A percentile compares a stretch with the other conserved stretches of the same genome.
Conservation (phyloP, 1,140 invertebrate genomes). For the Trachymyrmex cornetzi region DNA sequence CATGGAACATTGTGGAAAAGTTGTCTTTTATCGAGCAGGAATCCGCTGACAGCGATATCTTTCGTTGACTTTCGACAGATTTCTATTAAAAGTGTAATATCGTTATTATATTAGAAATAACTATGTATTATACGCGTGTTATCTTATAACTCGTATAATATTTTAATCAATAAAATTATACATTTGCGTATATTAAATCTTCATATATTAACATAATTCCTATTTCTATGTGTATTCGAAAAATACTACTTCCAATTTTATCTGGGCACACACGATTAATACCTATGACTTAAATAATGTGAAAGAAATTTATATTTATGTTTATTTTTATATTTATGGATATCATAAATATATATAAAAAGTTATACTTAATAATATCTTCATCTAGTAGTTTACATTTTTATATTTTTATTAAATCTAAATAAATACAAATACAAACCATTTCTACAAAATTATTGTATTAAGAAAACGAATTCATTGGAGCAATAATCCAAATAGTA, state of each 20-base stretch:
- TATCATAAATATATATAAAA: not conserved
- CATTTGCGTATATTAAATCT: not conserved
- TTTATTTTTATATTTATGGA: not conserved
- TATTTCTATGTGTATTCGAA: not conserved
- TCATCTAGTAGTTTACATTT: not conserved
- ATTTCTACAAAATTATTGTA: not conserved
- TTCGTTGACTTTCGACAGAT: not conserved
- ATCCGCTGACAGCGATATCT: not conserved
- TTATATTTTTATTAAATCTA: constrained; percentile 5
- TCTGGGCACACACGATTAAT: not conserved
- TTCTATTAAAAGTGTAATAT: not conserved
- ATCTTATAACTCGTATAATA: not conserved
- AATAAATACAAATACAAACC: not conserved
- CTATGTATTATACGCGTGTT: not conserved
- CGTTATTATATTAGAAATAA: not conserved
- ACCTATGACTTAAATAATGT: not conserved
- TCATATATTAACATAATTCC: not conserved
- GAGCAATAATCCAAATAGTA: not conserved
- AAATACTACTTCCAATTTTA: not conserved
- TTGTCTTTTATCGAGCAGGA: constrained; percentile 19
- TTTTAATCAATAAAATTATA: not conserved
- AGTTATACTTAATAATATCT: not conserved
- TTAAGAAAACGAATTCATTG: not conserved
- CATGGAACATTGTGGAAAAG: constrained; percentile 55
- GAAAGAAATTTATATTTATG: not conserved